A percentile compares a stretch with the other conserved stretches of the same genome.
These are phyloP conservation scores for Lottia gigantea DNA, from an alignment of 2,888 invertebrate genomes.

Conservation along the genomic window DNA sequence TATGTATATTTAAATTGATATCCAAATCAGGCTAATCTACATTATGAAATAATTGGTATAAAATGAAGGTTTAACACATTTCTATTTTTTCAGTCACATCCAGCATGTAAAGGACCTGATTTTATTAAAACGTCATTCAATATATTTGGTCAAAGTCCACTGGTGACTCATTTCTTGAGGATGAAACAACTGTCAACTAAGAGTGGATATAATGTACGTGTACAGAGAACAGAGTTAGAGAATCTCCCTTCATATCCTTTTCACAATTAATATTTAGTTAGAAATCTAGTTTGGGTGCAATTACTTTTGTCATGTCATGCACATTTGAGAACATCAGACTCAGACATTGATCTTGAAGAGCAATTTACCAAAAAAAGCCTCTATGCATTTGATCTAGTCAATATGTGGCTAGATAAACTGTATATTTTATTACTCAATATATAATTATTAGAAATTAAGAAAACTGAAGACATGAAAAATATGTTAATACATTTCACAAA, in stretches of 20 bases:
- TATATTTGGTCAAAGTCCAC: slow-evolving; percentile 60
- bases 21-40: no score
- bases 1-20: no score
- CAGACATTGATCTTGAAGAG: no score
- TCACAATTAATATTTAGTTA: not conserved
- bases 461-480: no score
- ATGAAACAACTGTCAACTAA: slow-evolving; percentile 54
- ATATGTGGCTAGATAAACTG: not conserved
- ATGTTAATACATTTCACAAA: no score
- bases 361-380: not conserved
- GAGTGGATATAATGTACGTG: slow-evolving; percentile 47
- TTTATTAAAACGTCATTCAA: slow-evolving; percentile 57
- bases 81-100: slow-evolving; percentile 55
- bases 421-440: not conserved
- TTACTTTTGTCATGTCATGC: no score
- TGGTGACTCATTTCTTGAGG: slow-evolving; percentile 62
- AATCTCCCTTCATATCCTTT: slow-evolving; percentile 65
- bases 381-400: not conserved
- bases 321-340: no score
- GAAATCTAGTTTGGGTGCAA: no score
- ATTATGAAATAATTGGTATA: no score
- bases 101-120: slow-evolving; percentile 60
- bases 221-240: slow-evolving; percentile 61
- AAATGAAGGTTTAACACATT: not conserved
- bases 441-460: no score